These are phyloP conservation scores for Criorhina ranunculi DNA, from an alignment of 2,888 invertebrate genomes.

Conservation along the genomic window DNA sequence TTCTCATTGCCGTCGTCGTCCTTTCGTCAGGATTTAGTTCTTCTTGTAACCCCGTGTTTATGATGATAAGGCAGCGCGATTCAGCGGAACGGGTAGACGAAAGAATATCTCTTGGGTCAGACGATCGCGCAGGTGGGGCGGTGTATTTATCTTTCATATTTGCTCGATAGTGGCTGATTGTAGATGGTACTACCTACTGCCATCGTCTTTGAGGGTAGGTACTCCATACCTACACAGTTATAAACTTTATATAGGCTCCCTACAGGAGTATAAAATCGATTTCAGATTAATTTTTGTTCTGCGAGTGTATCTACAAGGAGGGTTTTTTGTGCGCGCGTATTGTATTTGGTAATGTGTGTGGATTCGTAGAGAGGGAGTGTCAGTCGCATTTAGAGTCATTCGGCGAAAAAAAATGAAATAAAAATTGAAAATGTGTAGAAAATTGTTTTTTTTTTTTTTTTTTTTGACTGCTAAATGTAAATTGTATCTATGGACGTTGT, in stretches of 20 bases:
- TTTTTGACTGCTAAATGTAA: neutral
- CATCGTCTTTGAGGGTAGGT: conserved; percentile 4
- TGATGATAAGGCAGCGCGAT: conserved; percentile 16
- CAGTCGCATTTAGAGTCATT: conserved; percentile 33
- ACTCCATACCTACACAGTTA: conserved; percentile 20
- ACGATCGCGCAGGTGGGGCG: conserved; percentile 53
- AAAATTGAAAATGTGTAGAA: conserved; percentile 2
- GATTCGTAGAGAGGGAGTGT: conserved; percentile 15
- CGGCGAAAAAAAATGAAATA: neutral
- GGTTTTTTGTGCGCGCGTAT: conserved; percentile 39
- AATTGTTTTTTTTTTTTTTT: neutral
- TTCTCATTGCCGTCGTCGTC: conserved; percentile 4
- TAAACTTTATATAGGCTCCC: conserved; percentile 16
- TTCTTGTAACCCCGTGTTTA: conserved; percentile 22
- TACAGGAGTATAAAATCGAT: conserved; percentile 56
- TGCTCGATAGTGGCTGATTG: conserved; percentile 67
- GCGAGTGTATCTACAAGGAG: conserved; percentile 26
- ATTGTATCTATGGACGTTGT: neutral
- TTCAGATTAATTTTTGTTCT: conserved; percentile 59
- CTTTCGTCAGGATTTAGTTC: conserved; percentile 48
- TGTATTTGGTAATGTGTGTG: neutral
- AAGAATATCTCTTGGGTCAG: conserved; percentile 18
- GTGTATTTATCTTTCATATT: conserved; percentile 66
- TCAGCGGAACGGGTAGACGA: neutral
- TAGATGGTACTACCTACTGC: conserved; percentile 47